Evolutionary conservation across 1,140 invertebrate genomes (phyloP).

Genomic region (Drosophila punjabiensis): DNA sequence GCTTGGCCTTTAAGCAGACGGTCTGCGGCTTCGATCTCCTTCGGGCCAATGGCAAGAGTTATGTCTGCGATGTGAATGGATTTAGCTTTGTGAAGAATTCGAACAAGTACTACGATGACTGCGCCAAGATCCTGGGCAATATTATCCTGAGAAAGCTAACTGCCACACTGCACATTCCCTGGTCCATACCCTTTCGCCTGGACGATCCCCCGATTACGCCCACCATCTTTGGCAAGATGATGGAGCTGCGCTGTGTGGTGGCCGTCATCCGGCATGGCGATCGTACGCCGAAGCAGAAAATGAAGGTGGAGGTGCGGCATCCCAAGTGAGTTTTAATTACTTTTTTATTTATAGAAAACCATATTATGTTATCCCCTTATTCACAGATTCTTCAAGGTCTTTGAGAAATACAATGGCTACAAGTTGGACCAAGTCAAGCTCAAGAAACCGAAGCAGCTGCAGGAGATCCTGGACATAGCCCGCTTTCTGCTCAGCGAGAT

Average conservation of each 20-base stretch:
- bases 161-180: conserved; percentile 98
- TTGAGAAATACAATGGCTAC: conserved; percentile 98
- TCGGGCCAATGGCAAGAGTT: conserved; percentile 99
- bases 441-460: conserved; percentile 98
- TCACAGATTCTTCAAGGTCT: conserved; percentile 98
- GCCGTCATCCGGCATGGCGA: conserved; percentile 99
- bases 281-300: conserved; percentile 99
- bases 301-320: conserved; percentile 99
- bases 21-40: conserved; percentile 99
- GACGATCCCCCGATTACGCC: conserved; percentile 99
- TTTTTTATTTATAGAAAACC: background rate
- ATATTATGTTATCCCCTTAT: too few species aligned
- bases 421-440: conserved; percentile 98
- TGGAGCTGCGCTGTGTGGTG: conserved; percentile 99
- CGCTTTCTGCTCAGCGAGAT: conserved; percentile 95
- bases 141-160: conserved; percentile 96
- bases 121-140: conserved; percentile 98
- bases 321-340: conserved; percentile 90
- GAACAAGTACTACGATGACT: conserved; percentile 99
- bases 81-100: conserved; percentile 99
- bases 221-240: conserved; percentile 99
- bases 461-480: conserved; percentile 98
- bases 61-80: conserved; percentile 99
- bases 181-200: conserved; percentile 97
- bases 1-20: conserved; percentile 99